A percentile compares a stretch with the other conserved stretches of the same genome.
These are phyloP conservation scores for Drosophila bocqueti DNA, from an alignment of 1,140 invertebrate species.

Conservation along the genomic window DNA sequence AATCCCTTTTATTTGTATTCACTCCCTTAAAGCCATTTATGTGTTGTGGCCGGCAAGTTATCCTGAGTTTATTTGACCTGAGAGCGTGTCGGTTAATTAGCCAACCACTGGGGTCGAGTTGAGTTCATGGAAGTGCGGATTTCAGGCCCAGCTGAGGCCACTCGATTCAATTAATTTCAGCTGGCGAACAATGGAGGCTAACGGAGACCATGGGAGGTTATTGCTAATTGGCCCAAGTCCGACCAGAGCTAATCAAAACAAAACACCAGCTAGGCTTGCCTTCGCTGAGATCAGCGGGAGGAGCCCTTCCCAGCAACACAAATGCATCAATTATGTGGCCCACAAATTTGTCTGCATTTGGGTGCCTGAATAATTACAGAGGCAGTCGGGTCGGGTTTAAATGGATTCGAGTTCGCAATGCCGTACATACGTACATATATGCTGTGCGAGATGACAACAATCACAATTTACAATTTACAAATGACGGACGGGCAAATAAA, in stretches of 20 bases:
- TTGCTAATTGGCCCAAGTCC: conserved; percentile 65
- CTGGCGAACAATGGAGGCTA: conserved; percentile 64
- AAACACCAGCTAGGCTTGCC: conserved; percentile 58
- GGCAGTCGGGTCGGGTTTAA: conserved; percentile 1
- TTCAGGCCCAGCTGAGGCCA: conserved; percentile 71
- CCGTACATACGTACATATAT: not conserved
- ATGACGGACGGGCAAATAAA: conserved; percentile 56
- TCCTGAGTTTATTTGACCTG: conserved; percentile 30
- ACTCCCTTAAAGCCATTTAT: conserved; percentile 11
- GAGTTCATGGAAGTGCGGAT: conserved; percentile 52
- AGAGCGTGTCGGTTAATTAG: conserved; percentile 39
- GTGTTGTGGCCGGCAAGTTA: conserved; percentile 8
- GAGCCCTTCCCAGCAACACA: conserved; percentile 15
- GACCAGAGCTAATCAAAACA: conserved; percentile 74
- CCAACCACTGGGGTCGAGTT: conserved; percentile 19
- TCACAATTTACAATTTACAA: conserved; percentile 55
- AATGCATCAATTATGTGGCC: conserved; percentile 73
- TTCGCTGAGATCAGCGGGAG: conserved; percentile 25
- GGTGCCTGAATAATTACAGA: conserved; percentile 60
- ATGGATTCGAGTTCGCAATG: not conserved
- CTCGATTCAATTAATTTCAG: conserved; percentile 80
- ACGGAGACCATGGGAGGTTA: conserved; percentile 23
- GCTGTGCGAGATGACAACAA: conserved; percentile 31
- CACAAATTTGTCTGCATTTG: conserved; percentile 74
- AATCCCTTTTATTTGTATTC: not conserved